Base-by-base conservation (phyloP, 2,113 vertebrate species). In the Ia io region DNA sequence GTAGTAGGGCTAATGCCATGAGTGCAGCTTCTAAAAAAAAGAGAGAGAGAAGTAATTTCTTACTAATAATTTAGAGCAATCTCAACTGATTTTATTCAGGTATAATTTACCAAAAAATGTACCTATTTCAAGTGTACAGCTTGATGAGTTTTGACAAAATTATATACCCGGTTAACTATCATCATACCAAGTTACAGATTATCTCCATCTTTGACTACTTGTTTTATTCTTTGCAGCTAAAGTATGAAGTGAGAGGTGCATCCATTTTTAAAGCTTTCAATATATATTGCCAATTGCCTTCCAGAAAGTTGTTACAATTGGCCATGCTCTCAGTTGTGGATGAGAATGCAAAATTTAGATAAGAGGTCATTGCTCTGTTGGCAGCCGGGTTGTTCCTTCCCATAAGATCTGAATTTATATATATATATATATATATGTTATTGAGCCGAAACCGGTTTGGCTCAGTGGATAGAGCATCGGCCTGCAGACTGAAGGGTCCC, bases 61-160 rank as follows among this genome's bases (percentile, higher is more conserved):
- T 47, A 70, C 14, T 63, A 32, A 76, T 71, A 82, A 1, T 44
- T 47, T 16, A 86, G 25, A 53, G 11, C 59, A 59, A 61, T 42
- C 84, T 70, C 61, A 93, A 85, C 44, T 11, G 25, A 86, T 61
- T 74, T 88, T 63, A 69, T 80, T 78, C 2, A 63, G 10, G 8
- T 37, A 35, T 65, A 71, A 35, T 85, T 91, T 93, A 40, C 20
- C 5, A 20, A 22, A 5, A 67, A 61, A 88, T 5, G 9, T 59
- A 40, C 1, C 30, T 51, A 77, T 77, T 65, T 73, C 28, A 74
- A 35, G 3, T 86, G 6, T 28, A 65, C 4, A 16, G 42, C 35
- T 69, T 90, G 80, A 84, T 35, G 53, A 90, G 5, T 59, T 87
- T 95, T 88, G 40, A 73, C 30, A 90, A 93, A 83, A 9, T 8